phyloP scores from a whole-genome alignment of 2,113 vertebrate species.

The Heterochromis multidens region DNA sequence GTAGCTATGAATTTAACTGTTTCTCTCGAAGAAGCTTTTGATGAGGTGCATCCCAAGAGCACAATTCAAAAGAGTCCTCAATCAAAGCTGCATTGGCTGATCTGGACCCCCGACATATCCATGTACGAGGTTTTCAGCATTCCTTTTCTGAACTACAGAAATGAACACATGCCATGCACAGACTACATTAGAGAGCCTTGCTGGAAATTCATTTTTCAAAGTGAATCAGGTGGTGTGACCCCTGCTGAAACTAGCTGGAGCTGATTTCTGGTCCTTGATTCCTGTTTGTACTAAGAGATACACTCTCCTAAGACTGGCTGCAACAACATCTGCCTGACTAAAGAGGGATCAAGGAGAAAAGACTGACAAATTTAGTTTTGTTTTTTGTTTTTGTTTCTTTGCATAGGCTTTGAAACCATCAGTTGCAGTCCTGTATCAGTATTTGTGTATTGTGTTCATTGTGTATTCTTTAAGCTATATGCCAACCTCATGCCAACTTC shows the following conservation, averaged over 20 bases:
- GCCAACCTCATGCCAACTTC: background rate
- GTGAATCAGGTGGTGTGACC: constrained; percentile 12
- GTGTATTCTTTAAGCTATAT: background rate
- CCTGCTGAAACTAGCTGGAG: background rate
- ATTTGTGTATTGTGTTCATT: background rate
- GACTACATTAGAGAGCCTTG: constrained; percentile 2
- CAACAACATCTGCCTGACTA: background rate
- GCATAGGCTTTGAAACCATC: background rate
- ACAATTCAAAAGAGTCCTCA: background rate
- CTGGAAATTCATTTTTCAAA: constrained; percentile 12
- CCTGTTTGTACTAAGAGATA: background rate
- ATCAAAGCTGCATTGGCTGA: constrained; percentile 6
- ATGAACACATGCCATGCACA: background rate
- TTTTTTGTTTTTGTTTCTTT: too few relatives aligned
- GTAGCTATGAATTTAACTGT: background rate
- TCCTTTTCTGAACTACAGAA: background rate
- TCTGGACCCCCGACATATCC: constrained; percentile 7
- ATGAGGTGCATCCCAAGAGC: background rate
- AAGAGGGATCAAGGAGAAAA: background rate
- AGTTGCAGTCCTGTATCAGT: background rate
- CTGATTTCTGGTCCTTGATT: background rate
- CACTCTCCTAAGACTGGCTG: background rate
- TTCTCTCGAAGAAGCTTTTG: background rate
- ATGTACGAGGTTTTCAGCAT: background rate
- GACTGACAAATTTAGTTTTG: background rate